phyloP scores from a whole-genome alignment of 2,888 invertebrate species.

The Euclidia mi region DNA sequence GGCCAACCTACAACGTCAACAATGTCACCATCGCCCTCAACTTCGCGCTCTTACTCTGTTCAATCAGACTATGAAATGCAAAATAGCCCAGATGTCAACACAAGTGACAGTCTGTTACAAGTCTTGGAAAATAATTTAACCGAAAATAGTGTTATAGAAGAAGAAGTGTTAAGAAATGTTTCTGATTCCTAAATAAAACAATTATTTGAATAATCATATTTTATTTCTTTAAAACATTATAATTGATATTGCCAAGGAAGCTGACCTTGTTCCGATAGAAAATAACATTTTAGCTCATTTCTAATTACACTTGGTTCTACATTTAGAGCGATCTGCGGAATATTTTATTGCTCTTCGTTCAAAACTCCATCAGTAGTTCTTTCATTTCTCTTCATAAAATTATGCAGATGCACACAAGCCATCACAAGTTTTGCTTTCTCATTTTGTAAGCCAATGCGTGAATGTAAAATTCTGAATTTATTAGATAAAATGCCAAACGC shows the following conservation, averaged over 20 bases:
- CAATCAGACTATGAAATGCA: slow-evolving; percentile 38
- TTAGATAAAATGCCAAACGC: slow-evolving; percentile 43
- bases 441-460: slow-evolving; percentile 39
- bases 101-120: slow-evolving; percentile 44
- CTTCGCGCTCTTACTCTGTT: slow-evolving; percentile 37
- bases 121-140: slow-evolving; percentile 43
- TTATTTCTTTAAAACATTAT: slow-evolving; percentile 38
- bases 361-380: slow-evolving; percentile 41
- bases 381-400: slow-evolving; percentile 44
- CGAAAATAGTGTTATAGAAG: slow-evolving; percentile 33
- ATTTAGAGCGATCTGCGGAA: slow-evolving; percentile 39
- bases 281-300: slow-evolving; percentile 42
- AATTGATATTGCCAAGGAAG: slow-evolving; percentile 20
- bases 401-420: slow-evolving; percentile 42
- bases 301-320: slow-evolving; percentile 42
- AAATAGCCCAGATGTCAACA: slow-evolving; percentile 41
- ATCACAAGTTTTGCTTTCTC: slow-evolving; percentile 44
- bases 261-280: slow-evolving; percentile 43
- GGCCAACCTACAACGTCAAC: slow-evolving; percentile 29
- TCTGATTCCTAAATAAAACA: slow-evolving; percentile 39
- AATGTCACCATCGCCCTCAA: slow-evolving; percentile 43
- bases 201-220: slow-evolving; percentile 35
- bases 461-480: slow-evolving; percentile 37
- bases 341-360: slow-evolving; percentile 41
- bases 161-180: slow-evolving; percentile 20